Evolutionary conservation across 2,888 invertebrate species (phyloP), one percentile per base, ranked within the genome.

Genomic region (Coenonympha glycerion): DNA sequence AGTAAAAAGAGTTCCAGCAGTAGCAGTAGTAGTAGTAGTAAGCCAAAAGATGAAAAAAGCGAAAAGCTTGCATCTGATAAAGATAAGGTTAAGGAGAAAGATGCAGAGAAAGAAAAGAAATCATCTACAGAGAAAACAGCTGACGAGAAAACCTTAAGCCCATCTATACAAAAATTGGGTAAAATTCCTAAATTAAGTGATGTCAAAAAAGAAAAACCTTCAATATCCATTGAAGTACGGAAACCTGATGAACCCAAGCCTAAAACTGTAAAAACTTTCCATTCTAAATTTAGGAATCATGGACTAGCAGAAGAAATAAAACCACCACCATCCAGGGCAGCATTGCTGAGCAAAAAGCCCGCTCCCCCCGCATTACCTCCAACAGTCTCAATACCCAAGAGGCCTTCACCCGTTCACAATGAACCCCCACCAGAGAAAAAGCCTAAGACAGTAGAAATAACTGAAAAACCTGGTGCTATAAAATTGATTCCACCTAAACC

Each of bases 231-330:
- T 62, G 95, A 95, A 87, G 91, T 92, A 48, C 88, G 94, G 54
- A 93, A 93, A 76, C 89, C 89, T 53, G 91, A 91, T 59, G 90
- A 91, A 45, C 89, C 90, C 8, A 91, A 96, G 65, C 93, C 95
- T 3, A 95, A 95, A 82, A 97, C 97, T 30, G 97, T 96, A 0
- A 97, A 97, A 89, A 93, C 94, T 11, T 95, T 93, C 73, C 92
- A 95, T 79, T 94, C 95, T 0, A 96, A 95, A 82, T 96, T 97
- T 87, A 91, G 97, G 60, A 95, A 95, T 42, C 96, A 96, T 65
- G 97, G 96, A 28, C 79, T 97, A 47, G 95, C 94, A 70, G 96
- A 96, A 75, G 95, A 94, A 82, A 90, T 92, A 0, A 94, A 94
- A 67, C 94, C 95, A n/a, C 94, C 96, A 9, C 93, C 93, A 2